Evolutionary conservation across 2,888 invertebrate species (phyloP), one percentile per base, ranked within the genome.

Genomic region (Campaea margaritaria): DNA sequence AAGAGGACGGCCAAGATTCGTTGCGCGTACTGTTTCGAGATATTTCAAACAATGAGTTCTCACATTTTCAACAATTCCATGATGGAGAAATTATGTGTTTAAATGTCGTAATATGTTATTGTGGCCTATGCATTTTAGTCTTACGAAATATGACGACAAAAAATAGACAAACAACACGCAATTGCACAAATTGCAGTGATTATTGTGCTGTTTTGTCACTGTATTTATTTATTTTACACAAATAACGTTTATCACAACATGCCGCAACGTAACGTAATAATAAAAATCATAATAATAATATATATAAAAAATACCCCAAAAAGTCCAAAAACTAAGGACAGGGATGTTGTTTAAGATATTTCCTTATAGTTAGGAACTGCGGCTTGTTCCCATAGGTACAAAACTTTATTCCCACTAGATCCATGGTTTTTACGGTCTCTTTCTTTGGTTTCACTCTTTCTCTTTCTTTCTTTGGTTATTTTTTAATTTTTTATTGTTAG

Each of bases 171-270:
- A 21, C 13, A 51, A 45, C 12, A 38, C n/a, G 5, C 14, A 41
- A 42, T 28, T 43, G 43, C 28, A 49, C 21, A 55, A 53, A 44
- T 49, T 49, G 28, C 44, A 44, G 49, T 11, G 21, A 49, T 56
- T 56, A 49, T 56, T n/a, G 38, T 28, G 12, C 4, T 42, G 8
- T 12, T 1, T 42, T 2, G 12, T 16, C 16, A 16, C 3, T 16
- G 16, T 12, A 16, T 2, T 4, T 11, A 42, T 42, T 16, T 16
- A 11, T 5, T 41, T 15, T 45, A 28, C 45, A 36, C 10, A n/a
- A n/a, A 12, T 36, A 36, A 36, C n/a, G n/a, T n/a, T 10, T 10
- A 5, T 27, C n/a, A 21, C 21, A 21, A 21, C 21, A 5, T 21
- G 21, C 5, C 21, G 21, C 21, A 21, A 21, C 21, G 21, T n/a